These are phyloP conservation scores for Aphidius ervi DNA, from an alignment of 1,140 invertebrate genomes.

Conservation along the genomic window DNA sequence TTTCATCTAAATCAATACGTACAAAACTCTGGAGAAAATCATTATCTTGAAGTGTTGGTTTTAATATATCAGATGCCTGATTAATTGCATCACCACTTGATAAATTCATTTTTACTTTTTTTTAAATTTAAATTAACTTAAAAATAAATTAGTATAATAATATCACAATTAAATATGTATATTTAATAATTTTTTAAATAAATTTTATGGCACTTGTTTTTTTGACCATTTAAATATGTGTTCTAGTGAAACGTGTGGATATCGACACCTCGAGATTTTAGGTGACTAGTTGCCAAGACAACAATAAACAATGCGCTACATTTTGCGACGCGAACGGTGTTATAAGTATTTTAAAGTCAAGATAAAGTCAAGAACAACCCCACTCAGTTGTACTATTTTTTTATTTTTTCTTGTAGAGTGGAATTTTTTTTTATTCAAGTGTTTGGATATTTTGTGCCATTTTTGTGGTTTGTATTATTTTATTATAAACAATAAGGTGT, in stretches of 20 bases:
- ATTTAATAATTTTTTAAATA: conserved; percentile 14
- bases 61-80: conserved; percentile 42
- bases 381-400: too few relatives aligned
- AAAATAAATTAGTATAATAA: not conserved
- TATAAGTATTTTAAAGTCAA: not conserved
- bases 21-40: conserved; percentile 74
- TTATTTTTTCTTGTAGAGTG: too few relatives aligned
- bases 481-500: too few relatives aligned
- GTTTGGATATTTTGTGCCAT: too few relatives aligned
- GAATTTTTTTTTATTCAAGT: too few relatives aligned
- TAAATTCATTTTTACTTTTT: not conserved
- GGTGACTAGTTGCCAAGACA: conserved; percentile 46
- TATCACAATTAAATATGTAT: not conserved
- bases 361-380: too few relatives aligned
- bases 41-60: conserved; percentile 56
- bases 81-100: conserved; percentile 19
- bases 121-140: not conserved
- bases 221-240: too few relatives aligned
- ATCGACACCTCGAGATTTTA: conserved; percentile 43
- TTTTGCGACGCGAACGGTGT: conserved; percentile 22
- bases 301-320: conserved; percentile 44
- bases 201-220: not conserved
- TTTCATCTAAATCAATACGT: conserved; percentile 56
- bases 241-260: conserved; percentile 32
- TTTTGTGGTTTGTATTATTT: too few relatives aligned